These are phyloP conservation scores for Syngnathus rostellatus DNA, from an alignment of 2,797 vertebrate species.

Conservation along the genomic window DNA sequence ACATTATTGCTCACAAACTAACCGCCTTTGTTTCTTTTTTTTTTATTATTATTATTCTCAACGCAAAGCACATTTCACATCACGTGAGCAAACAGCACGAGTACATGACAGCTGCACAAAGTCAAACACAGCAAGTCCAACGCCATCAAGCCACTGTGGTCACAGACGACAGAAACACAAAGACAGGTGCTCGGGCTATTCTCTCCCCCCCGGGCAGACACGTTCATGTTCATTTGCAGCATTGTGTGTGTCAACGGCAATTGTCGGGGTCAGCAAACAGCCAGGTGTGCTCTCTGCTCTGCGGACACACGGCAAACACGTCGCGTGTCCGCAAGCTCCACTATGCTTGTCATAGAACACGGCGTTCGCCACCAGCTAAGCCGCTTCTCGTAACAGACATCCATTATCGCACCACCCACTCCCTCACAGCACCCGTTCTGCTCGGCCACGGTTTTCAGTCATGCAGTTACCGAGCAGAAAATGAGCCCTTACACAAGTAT, in stretches of 20 bases:
- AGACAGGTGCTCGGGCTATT: slow-evolving; percentile 45
- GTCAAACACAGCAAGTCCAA: slow-evolving; percentile 40
- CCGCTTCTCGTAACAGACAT: slow-evolving; percentile 36
- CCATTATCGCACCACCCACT: slow-evolving; percentile 44
- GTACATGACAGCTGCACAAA: slow-evolving; percentile 47
- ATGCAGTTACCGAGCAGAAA: slow-evolving; percentile 20
- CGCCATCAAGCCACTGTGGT: slow-evolving; percentile 17
- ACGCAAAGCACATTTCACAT: slow-evolving; percentile 43
- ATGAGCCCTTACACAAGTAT: slow-evolving; percentile 16
- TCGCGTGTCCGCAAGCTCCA: slow-evolving; percentile 34
- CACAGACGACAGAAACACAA: slow-evolving; percentile 45
- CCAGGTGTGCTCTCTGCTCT: slow-evolving; percentile 37
- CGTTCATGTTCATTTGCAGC: slow-evolving; percentile 25
- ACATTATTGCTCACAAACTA: neutral
- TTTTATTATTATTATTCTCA: neutral
- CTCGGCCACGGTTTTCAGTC: slow-evolving; percentile 34
- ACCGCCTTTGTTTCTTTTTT: neutral
- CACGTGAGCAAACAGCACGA: slow-evolving; percentile 56
- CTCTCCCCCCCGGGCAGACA: slow-evolving; percentile 34
- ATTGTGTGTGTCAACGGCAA: slow-evolving; percentile 39
- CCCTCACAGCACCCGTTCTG: slow-evolving; percentile 32
- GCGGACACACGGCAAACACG: slow-evolving; percentile 34
- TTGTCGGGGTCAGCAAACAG: slow-evolving; percentile 41
- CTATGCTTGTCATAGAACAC: slow-evolving; percentile 39
- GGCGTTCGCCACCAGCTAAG: slow-evolving; percentile 43